These are phyloP conservation scores for Nudaria mundana DNA, from an alignment of 2,888 invertebrate species.

Conservation along the genomic window DNA sequence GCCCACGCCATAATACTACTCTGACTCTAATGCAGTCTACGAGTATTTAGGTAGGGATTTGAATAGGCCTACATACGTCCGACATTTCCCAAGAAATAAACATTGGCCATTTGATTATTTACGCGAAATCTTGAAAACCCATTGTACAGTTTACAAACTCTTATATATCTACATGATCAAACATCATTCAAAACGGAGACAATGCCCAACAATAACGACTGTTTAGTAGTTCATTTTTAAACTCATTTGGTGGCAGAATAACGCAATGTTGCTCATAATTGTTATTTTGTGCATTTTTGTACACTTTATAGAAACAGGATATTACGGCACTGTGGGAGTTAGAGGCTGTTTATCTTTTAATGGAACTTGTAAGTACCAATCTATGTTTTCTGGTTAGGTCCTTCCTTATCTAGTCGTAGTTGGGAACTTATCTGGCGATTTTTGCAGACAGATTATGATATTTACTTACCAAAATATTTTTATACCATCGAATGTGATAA, in stretches of 20 bases:
- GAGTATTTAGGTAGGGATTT: too few species aligned
- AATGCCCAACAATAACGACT: background rate
- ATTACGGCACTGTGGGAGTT: slow-evolving; percentile 51
- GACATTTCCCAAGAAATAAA: too few species aligned
- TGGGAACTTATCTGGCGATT: too few species aligned
- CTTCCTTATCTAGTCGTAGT: too few species aligned
- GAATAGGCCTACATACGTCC: too few species aligned
- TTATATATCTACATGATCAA: background rate
- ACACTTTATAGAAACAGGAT: slow-evolving; percentile 36
- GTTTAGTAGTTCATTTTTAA: background rate
- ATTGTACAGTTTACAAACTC: slow-evolving; percentile 6
- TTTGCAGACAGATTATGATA: too few species aligned
- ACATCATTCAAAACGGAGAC: slow-evolving; percentile 4
- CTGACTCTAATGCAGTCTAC: too few species aligned
- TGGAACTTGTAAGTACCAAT: slow-evolving; percentile 58
- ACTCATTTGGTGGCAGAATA: slow-evolving; percentile 1
- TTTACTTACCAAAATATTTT: too few species aligned
- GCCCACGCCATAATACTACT: too few species aligned
- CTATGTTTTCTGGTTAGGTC: background rate
- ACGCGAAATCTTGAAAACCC: too few species aligned
- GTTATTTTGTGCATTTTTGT: slow-evolving; percentile 33
- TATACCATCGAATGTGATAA: too few species aligned
- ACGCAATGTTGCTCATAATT: slow-evolving; percentile 28
- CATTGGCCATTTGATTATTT: too few species aligned
- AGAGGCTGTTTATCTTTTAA: slow-evolving; percentile 56